Base-by-base conservation (phyloP, 2,113 vertebrate genomes). In the Bos javanicus region DNA sequence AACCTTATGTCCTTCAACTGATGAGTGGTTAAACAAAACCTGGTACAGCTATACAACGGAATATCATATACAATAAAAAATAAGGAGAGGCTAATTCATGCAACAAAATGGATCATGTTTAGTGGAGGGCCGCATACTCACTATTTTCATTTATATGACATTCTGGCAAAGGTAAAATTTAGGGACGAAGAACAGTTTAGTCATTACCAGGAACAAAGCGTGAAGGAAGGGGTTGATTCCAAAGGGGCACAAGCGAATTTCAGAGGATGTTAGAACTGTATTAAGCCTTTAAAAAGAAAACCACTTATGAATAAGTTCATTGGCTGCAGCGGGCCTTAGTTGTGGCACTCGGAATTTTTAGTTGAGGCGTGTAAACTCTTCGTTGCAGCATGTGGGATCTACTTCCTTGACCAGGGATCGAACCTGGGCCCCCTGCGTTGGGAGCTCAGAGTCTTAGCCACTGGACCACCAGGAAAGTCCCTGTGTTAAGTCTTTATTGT, bases 1-100 rank as follows among this genome's bases (percentile, higher is more conserved):
- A 89, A 60, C 16, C 16, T 23, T 59, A 83, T 60, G 52, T 17
- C 82, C 87, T 94, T 62, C 52, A 74, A 3, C 12, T 39, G 11
- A 17, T 76, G 54, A 64, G 6, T 46, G 48, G 33, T 28, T 74
- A 80, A 96, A 84, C 15, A 92, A 60, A 39, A 36, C 17, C 30
- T 74, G 46, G 57, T 76, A 28, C 5, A 14, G 21, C 39, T 64
- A 64, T 26, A 13, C 17, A 36, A 5, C 46, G 94, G 93, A 95
- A 74, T 93, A 95, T 30, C 93, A 97, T 21, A 76, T 12, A 96
- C 26, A 76, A 14, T 43, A 16, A 91, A 96, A 98, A 96, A 26
- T 59, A 43, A 50, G 0, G 8, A 4, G 26, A n/a, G 67, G 13
- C 9, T 28, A 67, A 76, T 36, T 56, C 48, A 12, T 23, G 7